Evolutionary conservation across 1,140 invertebrate genomes (phyloP).

Genomic region (Rhynchophorus ferrugineus): DNA sequence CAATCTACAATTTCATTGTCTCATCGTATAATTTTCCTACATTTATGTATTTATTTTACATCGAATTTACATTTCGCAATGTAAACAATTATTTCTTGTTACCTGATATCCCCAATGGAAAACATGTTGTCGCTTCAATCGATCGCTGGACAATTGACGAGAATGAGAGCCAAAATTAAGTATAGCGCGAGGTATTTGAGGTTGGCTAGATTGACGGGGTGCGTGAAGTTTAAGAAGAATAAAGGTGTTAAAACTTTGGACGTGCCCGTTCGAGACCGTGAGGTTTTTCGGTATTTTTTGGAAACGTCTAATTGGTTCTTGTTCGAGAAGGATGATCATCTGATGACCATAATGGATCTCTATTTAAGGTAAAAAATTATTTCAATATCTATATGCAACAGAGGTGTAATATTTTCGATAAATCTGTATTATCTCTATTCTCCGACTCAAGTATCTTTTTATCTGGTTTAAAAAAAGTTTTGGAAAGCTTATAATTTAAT

Average conservation of each 20-base stretch:
- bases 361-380: conserved; percentile 12
- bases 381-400: not conserved
- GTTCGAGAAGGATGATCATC: conserved; percentile 27
- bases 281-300: conserved; percentile 29
- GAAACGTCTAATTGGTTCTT: conserved; percentile 35
- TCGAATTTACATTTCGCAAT: not conserved
- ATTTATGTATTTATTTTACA: not conserved
- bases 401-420: not conserved
- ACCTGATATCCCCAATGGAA: too few species aligned
- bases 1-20: not conserved
- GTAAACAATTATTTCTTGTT: not conserved
- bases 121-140: too few species aligned
- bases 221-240: conserved; percentile 23
- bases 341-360: conserved; percentile 24
- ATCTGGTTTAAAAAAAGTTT: too few species aligned
- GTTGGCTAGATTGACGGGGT: conserved; percentile 24
- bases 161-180: conserved; percentile 17
- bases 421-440: too few species aligned
- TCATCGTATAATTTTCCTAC: not conserved
- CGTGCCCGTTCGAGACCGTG: conserved; percentile 20
- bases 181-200: conserved; percentile 23
- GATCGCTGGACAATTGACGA: too few species aligned
- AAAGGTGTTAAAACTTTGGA: conserved; percentile 21
- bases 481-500: too few species aligned
- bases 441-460: too few species aligned